A percentile compares a stretch with the other conserved stretches of the same genome.
Evolutionary conservation across 2,113 vertebrate genomes (phyloP).

Genomic region (Malurus elegans): DNA sequence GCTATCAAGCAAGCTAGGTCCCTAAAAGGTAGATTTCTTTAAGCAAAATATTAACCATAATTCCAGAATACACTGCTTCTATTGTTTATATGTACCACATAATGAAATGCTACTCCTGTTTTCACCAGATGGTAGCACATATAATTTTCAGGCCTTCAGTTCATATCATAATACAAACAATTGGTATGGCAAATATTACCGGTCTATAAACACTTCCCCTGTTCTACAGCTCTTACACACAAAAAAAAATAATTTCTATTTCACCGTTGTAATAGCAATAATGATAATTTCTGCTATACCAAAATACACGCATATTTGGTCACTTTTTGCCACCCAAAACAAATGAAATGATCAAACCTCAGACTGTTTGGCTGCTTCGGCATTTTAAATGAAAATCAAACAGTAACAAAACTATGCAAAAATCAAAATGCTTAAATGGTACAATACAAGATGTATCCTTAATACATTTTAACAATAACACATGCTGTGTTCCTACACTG

Average conservation of each 20-base stretch:
- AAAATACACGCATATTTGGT: conserved; percentile 25
- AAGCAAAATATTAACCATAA: conserved; percentile 64
- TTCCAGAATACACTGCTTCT: conserved; percentile 40
- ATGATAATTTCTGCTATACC: conserved; percentile 27
- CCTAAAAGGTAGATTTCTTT: conserved; percentile 64
- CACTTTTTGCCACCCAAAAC: conserved; percentile 26
- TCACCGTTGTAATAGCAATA: conserved; percentile 36
- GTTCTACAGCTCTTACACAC: conserved; percentile 7
- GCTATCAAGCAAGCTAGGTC: conserved; percentile 48
- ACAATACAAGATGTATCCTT: conserved; percentile 65
- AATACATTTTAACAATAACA: conserved; percentile 84
- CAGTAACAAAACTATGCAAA: conserved; percentile 49
- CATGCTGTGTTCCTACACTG: conserved; percentile 80
- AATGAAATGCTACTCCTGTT: conserved; percentile 71
- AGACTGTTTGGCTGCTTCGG: background rate
- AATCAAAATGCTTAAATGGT: conserved; percentile 58
- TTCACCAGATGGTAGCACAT: conserved; percentile 71
- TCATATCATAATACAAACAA: conserved; percentile 62
- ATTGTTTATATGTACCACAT: conserved; percentile 56
- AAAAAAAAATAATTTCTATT: conserved; percentile 33
- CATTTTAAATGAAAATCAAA: conserved; percentile 60
- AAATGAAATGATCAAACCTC: conserved; percentile 56
- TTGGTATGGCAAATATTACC: conserved; percentile 65
- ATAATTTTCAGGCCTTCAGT: conserved; percentile 63
- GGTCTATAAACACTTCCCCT: conserved; percentile 53